These are phyloP conservation scores for Rattus rattus DNA, from an alignment of 2,113 vertebrate species.

Conservation along the genomic window DNA sequence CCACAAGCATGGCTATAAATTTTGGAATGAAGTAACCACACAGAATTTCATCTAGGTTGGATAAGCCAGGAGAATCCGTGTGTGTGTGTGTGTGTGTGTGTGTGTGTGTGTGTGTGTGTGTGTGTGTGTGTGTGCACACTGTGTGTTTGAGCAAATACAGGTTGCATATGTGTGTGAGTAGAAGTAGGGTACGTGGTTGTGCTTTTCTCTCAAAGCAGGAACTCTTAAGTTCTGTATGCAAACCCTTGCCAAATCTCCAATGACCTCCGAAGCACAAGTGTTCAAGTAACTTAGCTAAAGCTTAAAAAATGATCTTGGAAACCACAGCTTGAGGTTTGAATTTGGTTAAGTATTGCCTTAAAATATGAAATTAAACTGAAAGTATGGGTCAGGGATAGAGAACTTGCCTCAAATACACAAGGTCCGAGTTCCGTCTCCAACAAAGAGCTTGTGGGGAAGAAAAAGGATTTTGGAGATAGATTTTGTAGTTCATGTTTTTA, in stretches of 20 bases:
- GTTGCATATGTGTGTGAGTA: background rate
- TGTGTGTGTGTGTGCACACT: background rate
- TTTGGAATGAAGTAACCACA: slow-evolving; percentile 30
- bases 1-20: background rate
- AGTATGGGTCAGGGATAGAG: background rate
- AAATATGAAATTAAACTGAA: background rate
- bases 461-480: background rate
- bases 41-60: slow-evolving; percentile 11
- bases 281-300: background rate
- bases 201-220: background rate
- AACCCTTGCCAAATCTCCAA: background rate
- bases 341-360: background rate
- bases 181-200: background rate
- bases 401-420: background rate
- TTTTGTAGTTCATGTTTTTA: background rate
- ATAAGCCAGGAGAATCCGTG: background rate
- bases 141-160: background rate
- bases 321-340: background rate
- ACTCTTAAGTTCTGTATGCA: background rate
- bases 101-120: background rate
- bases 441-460: background rate
- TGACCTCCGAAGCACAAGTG: background rate
- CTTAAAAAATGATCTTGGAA: background rate
- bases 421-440: background rate
- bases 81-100: background rate